phyloP scores from a whole-genome alignment of 1,140 invertebrate species.

The Drosophila eugracilis region DNA sequence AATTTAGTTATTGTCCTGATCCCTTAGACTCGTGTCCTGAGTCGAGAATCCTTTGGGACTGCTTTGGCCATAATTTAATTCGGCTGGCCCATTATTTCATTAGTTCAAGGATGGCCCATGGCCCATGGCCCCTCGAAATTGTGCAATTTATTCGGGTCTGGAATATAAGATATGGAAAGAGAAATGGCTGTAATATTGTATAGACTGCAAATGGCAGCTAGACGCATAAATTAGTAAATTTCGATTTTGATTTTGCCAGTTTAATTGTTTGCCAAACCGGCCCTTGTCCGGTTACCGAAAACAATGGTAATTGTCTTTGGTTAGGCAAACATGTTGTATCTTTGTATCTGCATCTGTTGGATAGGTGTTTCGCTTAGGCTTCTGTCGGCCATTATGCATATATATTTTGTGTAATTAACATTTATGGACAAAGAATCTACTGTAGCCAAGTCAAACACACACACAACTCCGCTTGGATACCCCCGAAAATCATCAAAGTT shows the following conservation, averaged over 20 bases:
- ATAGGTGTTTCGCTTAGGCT: constrained; percentile 33
- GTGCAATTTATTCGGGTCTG: constrained; percentile 42
- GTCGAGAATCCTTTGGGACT: constrained; percentile 58
- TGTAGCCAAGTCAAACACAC: constrained; percentile 14
- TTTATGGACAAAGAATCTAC: constrained; percentile 53
- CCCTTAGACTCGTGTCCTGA: background rate
- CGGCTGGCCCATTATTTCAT: constrained; percentile 76
- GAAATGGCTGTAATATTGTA: constrained; percentile 27
- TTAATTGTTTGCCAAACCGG: constrained; percentile 66
- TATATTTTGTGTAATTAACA: constrained; percentile 68
- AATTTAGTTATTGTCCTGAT: constrained; percentile 78
- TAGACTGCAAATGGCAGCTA: constrained; percentile 74
- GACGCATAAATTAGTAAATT: constrained; percentile 80
- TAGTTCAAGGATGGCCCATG: constrained; percentile 58
- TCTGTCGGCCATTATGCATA: constrained; percentile 23
- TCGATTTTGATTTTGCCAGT: constrained; percentile 82
- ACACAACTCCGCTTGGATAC: background rate
- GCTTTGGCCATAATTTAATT: constrained; percentile 75
- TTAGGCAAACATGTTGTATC: constrained; percentile 74
- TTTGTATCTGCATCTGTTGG: constrained; percentile 62
- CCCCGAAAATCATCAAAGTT: constrained; percentile 15
- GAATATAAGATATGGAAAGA: background rate
- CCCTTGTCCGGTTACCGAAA: constrained; percentile 1
- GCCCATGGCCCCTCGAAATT: constrained; percentile 37
- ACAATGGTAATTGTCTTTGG: constrained; percentile 57